Evolutionary conservation across 2,888 invertebrate species (phyloP).

Genomic region (Micoletzkya japonica): DNA sequence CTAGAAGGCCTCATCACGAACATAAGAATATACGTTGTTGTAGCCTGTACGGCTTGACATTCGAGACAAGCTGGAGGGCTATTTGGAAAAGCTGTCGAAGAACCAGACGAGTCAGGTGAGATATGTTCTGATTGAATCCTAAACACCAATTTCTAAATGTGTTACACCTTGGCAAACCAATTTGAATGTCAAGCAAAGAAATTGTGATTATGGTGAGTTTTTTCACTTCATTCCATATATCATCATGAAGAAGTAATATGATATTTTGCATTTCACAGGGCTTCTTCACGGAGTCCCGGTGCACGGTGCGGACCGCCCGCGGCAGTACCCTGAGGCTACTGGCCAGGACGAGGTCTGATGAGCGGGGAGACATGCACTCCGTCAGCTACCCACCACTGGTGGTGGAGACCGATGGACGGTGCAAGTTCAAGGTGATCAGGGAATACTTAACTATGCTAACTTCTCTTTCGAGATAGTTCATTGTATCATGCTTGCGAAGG

Average conservation of each 20-base stretch:
- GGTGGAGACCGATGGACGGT: background rate
- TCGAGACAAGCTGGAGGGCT: background rate
- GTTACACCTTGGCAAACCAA: no score
- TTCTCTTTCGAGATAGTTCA: no score
- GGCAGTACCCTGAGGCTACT: background rate
- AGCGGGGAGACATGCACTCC: background rate
- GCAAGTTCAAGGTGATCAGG: no score
- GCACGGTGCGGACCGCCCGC: background rate
- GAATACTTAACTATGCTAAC: no score
- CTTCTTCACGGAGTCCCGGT: background rate
- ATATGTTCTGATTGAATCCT: no score
- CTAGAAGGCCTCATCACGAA: no score
- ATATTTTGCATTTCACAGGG: background rate
- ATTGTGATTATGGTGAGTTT: no score
- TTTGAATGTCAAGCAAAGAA: no score
- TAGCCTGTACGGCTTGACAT: conserved; percentile 7
- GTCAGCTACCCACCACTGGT: background rate
- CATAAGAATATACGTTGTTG: background rate
- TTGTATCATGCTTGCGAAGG: no score
- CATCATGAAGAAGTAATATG: background rate
- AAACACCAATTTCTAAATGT: no score
- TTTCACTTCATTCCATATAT: no score
- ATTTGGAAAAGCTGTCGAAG: background rate
- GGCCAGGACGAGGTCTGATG: background rate
- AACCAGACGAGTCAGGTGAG: background rate